Evolutionary conservation across 2,113 vertebrate genomes (phyloP), one percentile per base, ranked within the genome.

Genomic region (Pantherophis guttatus): DNA sequence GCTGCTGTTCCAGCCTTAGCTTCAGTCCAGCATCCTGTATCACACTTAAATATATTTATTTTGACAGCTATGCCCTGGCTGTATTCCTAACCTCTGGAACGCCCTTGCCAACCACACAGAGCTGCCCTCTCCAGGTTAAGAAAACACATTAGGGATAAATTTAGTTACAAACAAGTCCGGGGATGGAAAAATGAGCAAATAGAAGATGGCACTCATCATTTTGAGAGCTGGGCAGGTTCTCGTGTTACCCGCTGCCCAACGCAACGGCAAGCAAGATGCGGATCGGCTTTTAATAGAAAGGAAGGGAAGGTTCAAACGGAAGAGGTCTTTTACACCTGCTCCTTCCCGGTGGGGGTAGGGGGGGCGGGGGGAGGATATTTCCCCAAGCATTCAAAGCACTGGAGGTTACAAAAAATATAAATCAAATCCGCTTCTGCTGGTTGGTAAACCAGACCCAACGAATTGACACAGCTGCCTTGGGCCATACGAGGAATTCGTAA

Each of bases 401-500:
- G 23, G 86, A 26, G 2, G 0, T 88, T 88, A 93, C 86, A 50
- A 85, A 24, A 59, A 93, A 92, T 81, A 92, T 86, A 95, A 92
- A 54, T 5, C 85, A 86, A 26, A 58, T 86, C 29, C 3, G 44
- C 87, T 94, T 92, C 85, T 88, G 85, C 75, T 39, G 86, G 86
- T 0, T 3, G 29, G 33, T 90, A 94, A 57, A 92, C 87, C 53
- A 94, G 95, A 39, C 50, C 86, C 59, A 97, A 92, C 57, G 95
- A 94, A 94, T 75, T 93, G 70, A 86, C 92, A 94, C 94, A 95
- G 94, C 88, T 96, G 94, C 90, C 70, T 94, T 53, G 52, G 94
- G 93, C 33, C n/a, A 57, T 89, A 81, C 9, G 48, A 65, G 59
- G 44, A 53, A 90, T 59, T 95, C 93, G 75, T 92, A 70, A 89